Conservation (phyloP, 1,140 invertebrate genomes). For the Platyscapa corneri region DNA sequence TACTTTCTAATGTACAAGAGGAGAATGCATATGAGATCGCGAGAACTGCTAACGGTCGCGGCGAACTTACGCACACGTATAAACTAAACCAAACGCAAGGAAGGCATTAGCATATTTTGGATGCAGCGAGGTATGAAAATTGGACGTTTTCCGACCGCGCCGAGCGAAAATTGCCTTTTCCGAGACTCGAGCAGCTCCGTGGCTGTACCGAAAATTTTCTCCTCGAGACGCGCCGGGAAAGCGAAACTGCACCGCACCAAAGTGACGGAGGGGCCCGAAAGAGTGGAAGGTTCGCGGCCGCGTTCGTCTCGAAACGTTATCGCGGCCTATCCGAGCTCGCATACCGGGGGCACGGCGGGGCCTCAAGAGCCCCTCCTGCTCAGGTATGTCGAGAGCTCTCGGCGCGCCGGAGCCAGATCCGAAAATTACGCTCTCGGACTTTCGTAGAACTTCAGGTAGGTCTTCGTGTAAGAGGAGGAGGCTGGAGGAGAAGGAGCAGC, state of each 20-base stretch:
- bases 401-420: constrained; percentile 14
- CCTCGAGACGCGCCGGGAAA: too few species aligned
- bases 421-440: constrained; percentile 24
- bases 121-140: too few species aligned
- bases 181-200: too few species aligned
- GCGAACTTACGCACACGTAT: not conserved
- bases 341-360: not conserved
- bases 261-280: not conserved
- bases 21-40: not conserved
- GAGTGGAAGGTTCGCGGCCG: not conserved
- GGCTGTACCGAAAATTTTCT: too few species aligned
- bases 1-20: not conserved
- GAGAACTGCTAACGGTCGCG: not conserved
- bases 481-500: not conserved
- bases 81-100: not conserved
- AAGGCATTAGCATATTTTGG: too few species aligned
- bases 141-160: too few species aligned
- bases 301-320: not conserved
- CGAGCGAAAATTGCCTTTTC: too few species aligned
- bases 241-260: too few species aligned
- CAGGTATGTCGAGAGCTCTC: not conserved
- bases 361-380: not conserved
- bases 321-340: not conserved
- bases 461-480: not conserved
- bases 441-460: constrained; percentile 44